Percentiles rank a stretch among this genome's conserved stretches.
Evolutionary conservation across 2,797 vertebrate species (phyloP).

Genomic region (Salmo trutta): DNA sequence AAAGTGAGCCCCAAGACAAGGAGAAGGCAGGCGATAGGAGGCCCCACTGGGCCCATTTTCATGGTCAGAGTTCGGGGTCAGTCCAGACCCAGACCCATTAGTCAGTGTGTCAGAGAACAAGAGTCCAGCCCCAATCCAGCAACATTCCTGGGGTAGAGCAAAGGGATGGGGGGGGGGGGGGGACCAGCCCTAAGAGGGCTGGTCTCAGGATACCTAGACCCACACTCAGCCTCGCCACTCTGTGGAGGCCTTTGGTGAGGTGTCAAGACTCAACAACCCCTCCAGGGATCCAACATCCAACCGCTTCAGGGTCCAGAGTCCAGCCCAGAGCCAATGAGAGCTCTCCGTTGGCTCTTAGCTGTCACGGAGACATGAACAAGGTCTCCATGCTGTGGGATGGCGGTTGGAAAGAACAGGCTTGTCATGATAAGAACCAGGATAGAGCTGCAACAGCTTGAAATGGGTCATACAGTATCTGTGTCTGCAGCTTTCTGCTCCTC

Average conservation of each 20-base stretch:
- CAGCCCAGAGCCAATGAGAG: conserved; percentile 59
- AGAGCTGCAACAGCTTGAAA: conserved; percentile 58
- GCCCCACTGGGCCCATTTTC: neutral
- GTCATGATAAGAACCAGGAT: conserved; percentile 65
- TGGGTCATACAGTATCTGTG: conserved; percentile 54
- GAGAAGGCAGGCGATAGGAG: conserved; percentile 20
- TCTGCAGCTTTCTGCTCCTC: conserved; percentile 20
- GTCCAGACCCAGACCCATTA: neutral
- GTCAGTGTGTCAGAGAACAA: too few relatives aligned
- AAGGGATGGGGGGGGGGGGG: neutral
- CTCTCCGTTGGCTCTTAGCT: conserved; percentile 57
- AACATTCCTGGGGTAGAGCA: neutral
- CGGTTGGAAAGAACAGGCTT: conserved; percentile 27
- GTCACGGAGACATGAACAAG: conserved; percentile 58
- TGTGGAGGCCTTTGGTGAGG: conserved; percentile 51
- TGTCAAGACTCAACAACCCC: conserved; percentile 63
- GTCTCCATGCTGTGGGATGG: conserved; percentile 46
- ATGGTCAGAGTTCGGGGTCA: neutral
- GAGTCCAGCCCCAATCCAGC: too few relatives aligned
- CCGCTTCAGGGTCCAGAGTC: conserved; percentile 57
- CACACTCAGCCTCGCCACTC: neutral
- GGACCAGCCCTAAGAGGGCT: neutral
- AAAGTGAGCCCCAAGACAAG: conserved; percentile 19
- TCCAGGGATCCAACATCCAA: neutral
- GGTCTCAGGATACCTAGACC: neutral